phyloP scores from a whole-genome alignment of 2,888 invertebrate genomes.

The Oscheius sp. region DNA sequence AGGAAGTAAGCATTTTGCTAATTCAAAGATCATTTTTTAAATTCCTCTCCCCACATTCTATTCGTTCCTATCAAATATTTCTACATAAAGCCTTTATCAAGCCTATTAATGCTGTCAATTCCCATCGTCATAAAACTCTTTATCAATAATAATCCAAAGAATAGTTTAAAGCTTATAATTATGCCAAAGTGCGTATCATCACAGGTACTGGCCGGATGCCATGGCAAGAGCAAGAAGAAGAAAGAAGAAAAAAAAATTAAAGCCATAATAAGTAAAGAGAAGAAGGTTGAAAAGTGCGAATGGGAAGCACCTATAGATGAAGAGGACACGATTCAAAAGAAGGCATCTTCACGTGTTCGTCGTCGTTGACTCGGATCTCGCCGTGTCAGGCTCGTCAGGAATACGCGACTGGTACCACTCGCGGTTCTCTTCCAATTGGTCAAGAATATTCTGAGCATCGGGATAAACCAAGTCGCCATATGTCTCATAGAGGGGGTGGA shows the following conservation, averaged over 20 bases:
- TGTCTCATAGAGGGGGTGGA: conserved; percentile 98
- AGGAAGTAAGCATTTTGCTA: too few species aligned
- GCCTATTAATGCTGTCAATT: too few species aligned
- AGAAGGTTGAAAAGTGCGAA: conserved; percentile 2
- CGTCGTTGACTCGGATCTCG: conserved; percentile 33
- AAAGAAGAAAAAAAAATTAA: conserved; percentile 19
- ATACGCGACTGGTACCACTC: conserved; percentile 62
- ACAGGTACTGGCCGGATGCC: conserved; percentile 25
- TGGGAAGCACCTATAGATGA: conserved; percentile 19
- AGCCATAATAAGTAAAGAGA: conserved; percentile 14
- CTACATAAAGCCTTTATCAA: too few species aligned
- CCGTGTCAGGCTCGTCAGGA: conserved; percentile 61
- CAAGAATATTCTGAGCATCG: conserved; percentile 96
- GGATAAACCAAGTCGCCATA: conserved; percentile 99
- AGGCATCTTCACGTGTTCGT: conserved; percentile 5
- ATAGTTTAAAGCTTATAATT: conserved; percentile 22
- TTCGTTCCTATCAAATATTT: too few species aligned
- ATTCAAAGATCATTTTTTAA: too few species aligned
- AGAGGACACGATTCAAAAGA: conserved; percentile 12
- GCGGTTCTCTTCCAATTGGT: conserved; percentile 93
- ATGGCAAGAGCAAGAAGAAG: conserved; percentile 27
- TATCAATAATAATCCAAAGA: conserved; percentile 10
- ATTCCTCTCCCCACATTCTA: too few species aligned
- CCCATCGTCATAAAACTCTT: conserved; percentile 23
- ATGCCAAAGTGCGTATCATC: conserved; percentile 24